These are phyloP conservation scores for Selene dorsalis DNA, from an alignment of 2,797 vertebrate species.

Conservation along the genomic window DNA sequence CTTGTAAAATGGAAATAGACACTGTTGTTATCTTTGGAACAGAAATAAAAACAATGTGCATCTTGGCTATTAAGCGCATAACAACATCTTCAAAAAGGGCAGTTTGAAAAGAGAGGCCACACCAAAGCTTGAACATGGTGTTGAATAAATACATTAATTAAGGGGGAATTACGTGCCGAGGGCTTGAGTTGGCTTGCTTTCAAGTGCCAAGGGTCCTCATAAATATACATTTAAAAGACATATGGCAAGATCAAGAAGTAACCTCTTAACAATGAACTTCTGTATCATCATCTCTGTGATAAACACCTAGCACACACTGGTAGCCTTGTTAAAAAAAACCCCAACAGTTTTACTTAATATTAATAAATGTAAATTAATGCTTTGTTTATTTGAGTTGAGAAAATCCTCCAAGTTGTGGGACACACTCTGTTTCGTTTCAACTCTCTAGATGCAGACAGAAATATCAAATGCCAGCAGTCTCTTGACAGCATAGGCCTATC, in stretches of 20 bases:
- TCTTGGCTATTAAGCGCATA: constrained; percentile 75
- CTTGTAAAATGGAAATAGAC: constrained; percentile 73
- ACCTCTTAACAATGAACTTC: constrained; percentile 84
- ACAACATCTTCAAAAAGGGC: constrained; percentile 80
- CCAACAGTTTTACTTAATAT: constrained; percentile 74
- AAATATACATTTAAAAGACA: constrained; percentile 85
- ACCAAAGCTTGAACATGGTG: constrained; percentile 76
- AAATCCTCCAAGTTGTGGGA: constrained; percentile 71
- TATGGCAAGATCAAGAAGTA: constrained; percentile 83
- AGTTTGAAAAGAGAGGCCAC: constrained; percentile 80
- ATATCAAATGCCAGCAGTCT: constrained; percentile 71
- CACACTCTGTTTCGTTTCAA: constrained; percentile 69
- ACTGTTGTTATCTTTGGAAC: constrained; percentile 61
- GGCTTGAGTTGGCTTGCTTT: constrained; percentile 76
- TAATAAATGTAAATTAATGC: constrained; percentile 85
- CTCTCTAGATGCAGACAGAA: constrained; percentile 68
- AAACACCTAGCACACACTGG: constrained; percentile 67
- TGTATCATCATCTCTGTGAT: constrained; percentile 77
- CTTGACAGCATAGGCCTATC: constrained; percentile 42
- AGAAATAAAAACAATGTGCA: constrained; percentile 65
- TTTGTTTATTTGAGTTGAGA: constrained; percentile 81
- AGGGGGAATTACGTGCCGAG: constrained; percentile 76
- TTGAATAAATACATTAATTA: constrained; percentile 87
- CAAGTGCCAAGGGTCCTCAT: constrained; percentile 81
- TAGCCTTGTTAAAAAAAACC: constrained; percentile 73